These are phyloP conservation scores for Littorina saxatilis DNA, from an alignment of 1,140 invertebrate genomes.

Conservation along the genomic window DNA sequence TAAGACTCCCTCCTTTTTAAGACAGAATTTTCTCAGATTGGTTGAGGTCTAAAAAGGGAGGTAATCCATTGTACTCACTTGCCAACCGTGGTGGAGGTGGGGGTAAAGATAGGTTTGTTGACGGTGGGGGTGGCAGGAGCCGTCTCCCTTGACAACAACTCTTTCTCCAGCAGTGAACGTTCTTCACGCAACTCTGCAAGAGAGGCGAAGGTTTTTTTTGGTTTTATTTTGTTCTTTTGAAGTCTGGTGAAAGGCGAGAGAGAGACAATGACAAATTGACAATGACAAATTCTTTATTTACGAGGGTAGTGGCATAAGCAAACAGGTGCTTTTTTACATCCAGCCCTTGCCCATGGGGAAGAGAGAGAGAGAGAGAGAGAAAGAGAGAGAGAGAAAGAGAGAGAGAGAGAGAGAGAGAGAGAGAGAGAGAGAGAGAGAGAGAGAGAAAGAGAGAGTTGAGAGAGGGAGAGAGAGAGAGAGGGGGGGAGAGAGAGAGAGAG, in stretches of 20 bases:
- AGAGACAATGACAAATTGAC: not conserved
- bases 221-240: not conserved
- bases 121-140: conserved; percentile 28
- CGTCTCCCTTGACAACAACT: conserved; percentile 49
- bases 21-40: not conserved
- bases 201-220: conserved; percentile 12
- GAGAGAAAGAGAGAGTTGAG: no score
- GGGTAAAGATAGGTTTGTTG: conserved; percentile 26
- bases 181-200: conserved; percentile 66
- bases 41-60: not conserved
- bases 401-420: no score
- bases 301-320: no score
- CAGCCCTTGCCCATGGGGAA: no score
- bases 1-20: no score
- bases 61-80: not conserved
- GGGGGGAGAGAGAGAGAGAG: no score
- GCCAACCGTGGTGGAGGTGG: not conserved
- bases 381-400: no score
- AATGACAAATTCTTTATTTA: not conserved
- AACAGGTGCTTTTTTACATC: no score
- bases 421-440: no score
- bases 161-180: conserved; percentile 63
- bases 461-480: no score
- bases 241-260: not conserved
- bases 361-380: no score